These are phyloP conservation scores for Sepioteuthis lessoniana DNA, from an alignment of 2,888 invertebrate genomes.

Conservation along the genomic window DNA sequence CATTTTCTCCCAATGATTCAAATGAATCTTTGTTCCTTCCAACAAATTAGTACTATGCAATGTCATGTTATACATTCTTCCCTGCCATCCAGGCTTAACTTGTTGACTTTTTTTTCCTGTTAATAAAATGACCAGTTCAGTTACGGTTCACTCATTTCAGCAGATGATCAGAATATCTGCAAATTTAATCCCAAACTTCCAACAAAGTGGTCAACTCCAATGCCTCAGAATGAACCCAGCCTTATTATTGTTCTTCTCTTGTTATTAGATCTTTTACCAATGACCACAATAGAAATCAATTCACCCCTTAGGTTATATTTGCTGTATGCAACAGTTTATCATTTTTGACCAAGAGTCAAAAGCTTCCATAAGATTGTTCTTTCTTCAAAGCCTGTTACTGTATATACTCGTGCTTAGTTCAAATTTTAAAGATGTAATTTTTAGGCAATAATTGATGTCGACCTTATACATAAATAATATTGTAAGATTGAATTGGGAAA, in stretches of 20 bases:
- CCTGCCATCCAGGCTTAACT: not conserved
- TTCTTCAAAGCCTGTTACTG: not conserved
- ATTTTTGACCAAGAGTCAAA: not conserved
- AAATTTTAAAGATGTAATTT: too few species aligned
- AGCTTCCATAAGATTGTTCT: not conserved
- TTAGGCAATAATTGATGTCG: too few species aligned
- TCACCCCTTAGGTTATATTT: not conserved
- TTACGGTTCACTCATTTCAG: not conserved
- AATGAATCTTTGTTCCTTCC: not conserved
- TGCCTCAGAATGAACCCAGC: not conserved
- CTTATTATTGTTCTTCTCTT: not conserved
- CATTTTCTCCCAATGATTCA: not conserved
- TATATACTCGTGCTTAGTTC: too few species aligned
- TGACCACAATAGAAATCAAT: not conserved
- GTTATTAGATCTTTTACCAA: not conserved
- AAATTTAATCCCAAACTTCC: not conserved
- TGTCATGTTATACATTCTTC: not conserved
- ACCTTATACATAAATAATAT: too few species aligned
- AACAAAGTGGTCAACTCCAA: not conserved
- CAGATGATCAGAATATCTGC: not conserved
- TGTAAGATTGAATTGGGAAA: too few species aligned
- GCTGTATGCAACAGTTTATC: not conserved
- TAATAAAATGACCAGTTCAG: not conserved
- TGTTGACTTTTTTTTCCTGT: not conserved
- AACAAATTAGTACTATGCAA: not conserved